Evolutionary conservation across 2,113 vertebrate genomes (phyloP).

Genomic region (Motacilla tschutschensis): DNA sequence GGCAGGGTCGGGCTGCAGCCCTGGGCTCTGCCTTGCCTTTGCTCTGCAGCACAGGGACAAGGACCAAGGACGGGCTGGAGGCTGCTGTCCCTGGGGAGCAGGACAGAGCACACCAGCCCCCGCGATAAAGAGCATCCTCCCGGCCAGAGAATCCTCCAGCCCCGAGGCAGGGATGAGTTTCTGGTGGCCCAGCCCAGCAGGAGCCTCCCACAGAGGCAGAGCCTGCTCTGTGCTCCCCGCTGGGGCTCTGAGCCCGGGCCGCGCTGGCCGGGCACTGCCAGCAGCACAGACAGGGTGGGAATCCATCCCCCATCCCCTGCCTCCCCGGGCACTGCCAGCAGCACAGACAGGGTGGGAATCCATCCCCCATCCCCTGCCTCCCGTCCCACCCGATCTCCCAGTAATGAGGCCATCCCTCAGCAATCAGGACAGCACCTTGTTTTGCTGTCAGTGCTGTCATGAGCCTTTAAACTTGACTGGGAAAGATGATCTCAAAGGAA

Average conservation of each 20-base stretch:
- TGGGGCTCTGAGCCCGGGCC: not conserved
- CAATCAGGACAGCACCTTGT: not conserved
- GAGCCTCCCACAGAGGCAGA: not conserved
- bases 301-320: accelerated
- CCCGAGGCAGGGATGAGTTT: not conserved
- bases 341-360: not conserved
- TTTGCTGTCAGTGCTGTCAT: not conserved
- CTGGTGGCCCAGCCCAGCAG: not conserved
- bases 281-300: not conserved
- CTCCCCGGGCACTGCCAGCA: not conserved
- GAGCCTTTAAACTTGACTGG: not conserved
- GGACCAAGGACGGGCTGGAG: accelerated
- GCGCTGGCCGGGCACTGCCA: not conserved
- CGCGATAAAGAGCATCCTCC: not conserved
- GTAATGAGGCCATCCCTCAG: not conserved
- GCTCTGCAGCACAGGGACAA: not conserved
- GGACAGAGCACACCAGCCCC: not conserved
- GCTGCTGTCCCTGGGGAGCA: not conserved
- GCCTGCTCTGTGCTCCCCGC: not conserved
- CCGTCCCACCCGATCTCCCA: not conserved
- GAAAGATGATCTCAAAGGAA: not conserved
- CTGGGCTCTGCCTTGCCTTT: not conserved
- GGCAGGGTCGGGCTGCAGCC: not conserved
- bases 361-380: accelerated
- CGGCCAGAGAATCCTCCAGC: not conserved